A percentile compares a stretch with the other conserved stretches of the same genome.
phyloP scores from a whole-genome alignment of 1,140 invertebrate species.

The Saccostrea glomerata region DNA sequence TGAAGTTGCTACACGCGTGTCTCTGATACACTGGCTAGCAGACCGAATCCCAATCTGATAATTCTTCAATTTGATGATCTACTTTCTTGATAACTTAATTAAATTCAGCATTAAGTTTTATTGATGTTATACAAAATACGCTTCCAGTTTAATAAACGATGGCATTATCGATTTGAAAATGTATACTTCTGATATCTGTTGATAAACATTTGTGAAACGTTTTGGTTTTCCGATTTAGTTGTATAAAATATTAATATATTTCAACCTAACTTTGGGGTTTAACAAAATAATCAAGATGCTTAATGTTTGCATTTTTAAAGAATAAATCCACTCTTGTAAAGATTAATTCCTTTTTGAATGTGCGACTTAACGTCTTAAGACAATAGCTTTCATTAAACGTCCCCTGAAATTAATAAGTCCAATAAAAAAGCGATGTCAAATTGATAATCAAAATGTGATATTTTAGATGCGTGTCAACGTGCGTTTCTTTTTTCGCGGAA shows the following conservation, averaged over 20 bases:
- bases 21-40: neutral
- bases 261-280: neutral
- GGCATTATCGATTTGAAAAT: neutral
- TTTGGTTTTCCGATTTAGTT: neutral
- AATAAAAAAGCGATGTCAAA: conserved; percentile 38
- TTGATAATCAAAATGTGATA: conserved; percentile 44
- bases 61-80: conserved; percentile 35
- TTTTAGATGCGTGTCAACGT: conserved; percentile 37
- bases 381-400: conserved; percentile 16
- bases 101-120: conserved; percentile 28
- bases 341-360: neutral
- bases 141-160: neutral
- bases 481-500: conserved; percentile 24
- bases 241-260: neutral
- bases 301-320: neutral
- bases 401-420: conserved; percentile 34
- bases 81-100: conserved; percentile 41
- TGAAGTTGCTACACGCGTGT: conserved; percentile 30
- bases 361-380: conserved; percentile 9
- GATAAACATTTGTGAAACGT: neutral
- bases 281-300: neutral
- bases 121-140: neutral
- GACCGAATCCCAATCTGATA: conserved; percentile 39
- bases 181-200: neutral
- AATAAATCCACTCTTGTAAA: neutral